Evolutionary conservation across 2,888 invertebrate species (phyloP), one percentile per base, ranked within the genome.

Genomic region (Cephus spinipes): DNA sequence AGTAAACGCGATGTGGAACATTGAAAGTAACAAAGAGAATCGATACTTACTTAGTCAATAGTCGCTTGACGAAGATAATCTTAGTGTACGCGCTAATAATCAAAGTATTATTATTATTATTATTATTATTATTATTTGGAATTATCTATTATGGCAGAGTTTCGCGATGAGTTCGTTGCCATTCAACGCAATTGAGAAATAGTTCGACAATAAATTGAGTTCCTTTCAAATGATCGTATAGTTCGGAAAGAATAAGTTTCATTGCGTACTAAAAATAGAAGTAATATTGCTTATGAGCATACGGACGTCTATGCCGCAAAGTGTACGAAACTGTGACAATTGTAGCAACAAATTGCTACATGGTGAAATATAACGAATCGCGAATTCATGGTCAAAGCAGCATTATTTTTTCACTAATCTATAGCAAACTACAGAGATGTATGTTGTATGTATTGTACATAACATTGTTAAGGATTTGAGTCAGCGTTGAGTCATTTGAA

Each of bases 361-460:
- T 40, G 23, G 9, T 55, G 55, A 55, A 55, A 36, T 33, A 69
- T 35, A 35, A 12, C 80, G 79, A 81, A 78, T 79, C 79, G 73
- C 78, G 75, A 81, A 83, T 82, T 82, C 80, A 84, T 82, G 79
- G 90, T 90, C 90, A 91, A 90, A 90, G 90, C 90, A 90, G 89
- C 89, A 89, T 90, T 91, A 90, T 90, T 91, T 91, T 91, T 90
- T 88, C 90, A 90, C 89, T 90, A 87, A 89, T 88, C 89, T 87
- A 85, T 88, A 89, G 85, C 83, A 81, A 81, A 78, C 4, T 77
- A 75, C 2, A 71, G 71, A 31, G 71, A 71, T 68, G 36, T 12
- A 34, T 69, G 31, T 76, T 77, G 77, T 77, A 75, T 69, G n/a
- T 77, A 77, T 77, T 74, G 36, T 74, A 74, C 74, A 71, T 71